phyloP scores from a whole-genome alignment of 2,797 vertebrate genomes.

The Mionectes olivaceus region DNA sequence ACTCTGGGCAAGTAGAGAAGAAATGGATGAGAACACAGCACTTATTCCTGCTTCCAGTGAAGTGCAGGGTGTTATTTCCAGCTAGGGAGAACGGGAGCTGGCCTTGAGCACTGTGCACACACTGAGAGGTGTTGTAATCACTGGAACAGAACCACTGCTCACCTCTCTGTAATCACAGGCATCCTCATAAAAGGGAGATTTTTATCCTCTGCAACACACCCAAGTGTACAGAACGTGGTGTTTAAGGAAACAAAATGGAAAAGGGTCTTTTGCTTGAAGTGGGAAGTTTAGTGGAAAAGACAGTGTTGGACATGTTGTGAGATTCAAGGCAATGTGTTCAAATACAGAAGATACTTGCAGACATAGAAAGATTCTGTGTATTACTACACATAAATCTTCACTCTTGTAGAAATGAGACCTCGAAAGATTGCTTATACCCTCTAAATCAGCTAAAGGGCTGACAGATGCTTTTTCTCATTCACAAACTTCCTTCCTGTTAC shows the following conservation, averaged over 20 bases:
- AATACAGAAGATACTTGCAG: neutral
- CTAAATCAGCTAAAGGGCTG: constrained; percentile 21
- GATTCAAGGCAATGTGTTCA: neutral
- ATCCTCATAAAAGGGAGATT: neutral
- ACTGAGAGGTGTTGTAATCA: neutral
- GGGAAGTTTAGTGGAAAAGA: neutral
- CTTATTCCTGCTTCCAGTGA: neutral
- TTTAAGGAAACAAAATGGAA: neutral
- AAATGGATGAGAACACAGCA: neutral
- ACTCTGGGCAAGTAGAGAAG: neutral
- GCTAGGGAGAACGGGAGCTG: neutral
- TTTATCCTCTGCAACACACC: constrained; percentile 11
- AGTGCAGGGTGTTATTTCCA: neutral
- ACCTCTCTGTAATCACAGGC: neutral
- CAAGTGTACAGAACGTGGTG: neutral
- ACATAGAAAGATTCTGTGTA: neutral
- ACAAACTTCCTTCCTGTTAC: constrained; percentile 44
- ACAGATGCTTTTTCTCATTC: constrained; percentile 36
- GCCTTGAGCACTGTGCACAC: neutral
- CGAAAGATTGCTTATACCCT: neutral
- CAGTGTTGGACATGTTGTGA: neutral
- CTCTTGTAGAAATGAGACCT: neutral
- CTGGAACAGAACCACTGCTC: neutral
- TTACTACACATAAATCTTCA: neutral
- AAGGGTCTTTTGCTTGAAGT: neutral